Conservation (phyloP, 2,113 vertebrate genomes). For the Trogon melanurus region DNA sequence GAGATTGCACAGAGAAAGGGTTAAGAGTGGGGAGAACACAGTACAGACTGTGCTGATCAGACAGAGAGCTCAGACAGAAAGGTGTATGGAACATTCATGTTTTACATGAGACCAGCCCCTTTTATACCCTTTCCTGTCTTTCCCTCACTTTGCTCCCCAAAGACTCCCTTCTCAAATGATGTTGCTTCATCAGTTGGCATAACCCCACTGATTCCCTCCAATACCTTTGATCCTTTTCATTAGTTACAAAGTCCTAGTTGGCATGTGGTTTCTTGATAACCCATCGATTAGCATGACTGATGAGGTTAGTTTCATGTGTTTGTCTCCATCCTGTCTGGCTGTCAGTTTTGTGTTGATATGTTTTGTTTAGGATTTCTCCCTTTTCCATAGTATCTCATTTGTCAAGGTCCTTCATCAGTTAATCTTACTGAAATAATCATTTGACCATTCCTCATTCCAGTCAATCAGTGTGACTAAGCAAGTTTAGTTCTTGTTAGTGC, state of each 20-base stretch:
- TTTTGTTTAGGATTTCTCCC: neutral
- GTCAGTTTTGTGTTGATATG: neutral
- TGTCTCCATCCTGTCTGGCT: neutral
- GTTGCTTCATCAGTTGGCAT: neutral
- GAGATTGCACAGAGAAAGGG: neutral
- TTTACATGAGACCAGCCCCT: accelerated
- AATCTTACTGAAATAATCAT: too few species aligned
- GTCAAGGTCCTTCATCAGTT: neutral
- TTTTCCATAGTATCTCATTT: neutral
- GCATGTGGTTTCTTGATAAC: neutral
- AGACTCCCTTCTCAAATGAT: neutral
- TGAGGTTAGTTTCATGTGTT: neutral
- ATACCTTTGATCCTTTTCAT: neutral
- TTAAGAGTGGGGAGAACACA: neutral
- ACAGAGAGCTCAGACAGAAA: neutral
- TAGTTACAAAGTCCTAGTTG: neutral
- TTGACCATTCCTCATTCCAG: too few species aligned
- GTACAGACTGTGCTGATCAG: neutral
- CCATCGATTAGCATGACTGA: neutral
- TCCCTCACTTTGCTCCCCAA: neutral
- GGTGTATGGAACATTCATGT: too few species aligned
- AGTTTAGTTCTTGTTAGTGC: too few species aligned
- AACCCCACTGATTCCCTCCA: neutral
- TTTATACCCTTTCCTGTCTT: neutral
- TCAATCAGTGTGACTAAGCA: too few species aligned